These are phyloP conservation scores for Ctenomys sociabilis DNA, from an alignment of 2,113 vertebrate species.

Conservation along the genomic window DNA sequence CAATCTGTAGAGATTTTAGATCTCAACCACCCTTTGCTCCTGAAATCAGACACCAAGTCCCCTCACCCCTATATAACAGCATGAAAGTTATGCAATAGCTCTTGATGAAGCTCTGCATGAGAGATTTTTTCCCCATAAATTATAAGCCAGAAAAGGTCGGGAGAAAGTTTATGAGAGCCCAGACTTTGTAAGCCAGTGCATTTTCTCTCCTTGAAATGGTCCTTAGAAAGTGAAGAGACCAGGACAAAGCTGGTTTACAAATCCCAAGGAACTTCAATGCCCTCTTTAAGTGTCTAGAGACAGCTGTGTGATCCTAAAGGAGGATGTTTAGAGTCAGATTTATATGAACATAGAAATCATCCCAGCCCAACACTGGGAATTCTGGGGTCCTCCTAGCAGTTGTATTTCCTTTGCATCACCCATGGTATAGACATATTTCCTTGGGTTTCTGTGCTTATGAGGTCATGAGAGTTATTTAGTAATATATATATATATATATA, in stretches of 20 bases:
- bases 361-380: not conserved
- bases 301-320: not conserved
- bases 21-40: not conserved
- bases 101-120: not conserved
- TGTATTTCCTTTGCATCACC: not conserved
- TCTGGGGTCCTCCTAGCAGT: not conserved
- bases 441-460: not conserved
- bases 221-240: not conserved
- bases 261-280: too few species aligned
- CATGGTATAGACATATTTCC: not conserved
- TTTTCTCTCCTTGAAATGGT: not conserved
- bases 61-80: not conserved
- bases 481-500: not conserved
- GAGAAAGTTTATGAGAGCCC: too few species aligned
- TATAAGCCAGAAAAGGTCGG: not conserved
- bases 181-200: not conserved
- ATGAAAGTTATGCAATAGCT: not conserved
- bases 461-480: not conserved
- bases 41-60: too few species aligned
- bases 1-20: not conserved
- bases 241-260: not conserved
- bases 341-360: not conserved
- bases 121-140: slow-evolving; percentile 21
- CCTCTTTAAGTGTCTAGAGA: not conserved
- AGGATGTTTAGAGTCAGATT: not conserved